Evolutionary conservation across 1,140 invertebrate species (phyloP).

Genomic region (Heliconius himera): DNA sequence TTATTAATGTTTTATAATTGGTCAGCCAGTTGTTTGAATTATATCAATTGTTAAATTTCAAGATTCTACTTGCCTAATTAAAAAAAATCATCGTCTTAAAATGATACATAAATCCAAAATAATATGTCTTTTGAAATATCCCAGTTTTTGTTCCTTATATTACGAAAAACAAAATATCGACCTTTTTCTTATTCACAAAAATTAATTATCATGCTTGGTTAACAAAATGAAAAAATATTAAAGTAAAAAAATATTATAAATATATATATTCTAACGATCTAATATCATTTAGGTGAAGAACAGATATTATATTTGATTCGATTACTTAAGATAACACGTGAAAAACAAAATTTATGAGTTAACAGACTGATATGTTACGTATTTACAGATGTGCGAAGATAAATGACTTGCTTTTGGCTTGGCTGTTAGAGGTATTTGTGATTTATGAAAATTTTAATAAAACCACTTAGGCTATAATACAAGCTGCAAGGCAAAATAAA

Average conservation of each 20-base stretch:
- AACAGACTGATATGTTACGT: background rate
- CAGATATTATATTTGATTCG: background rate
- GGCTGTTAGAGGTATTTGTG: background rate
- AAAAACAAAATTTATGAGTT: background rate
- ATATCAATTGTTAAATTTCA: too few relatives aligned
- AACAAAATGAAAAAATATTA: background rate
- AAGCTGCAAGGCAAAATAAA: background rate
- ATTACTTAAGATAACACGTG: background rate
- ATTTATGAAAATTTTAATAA: background rate
- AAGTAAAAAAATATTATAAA: background rate
- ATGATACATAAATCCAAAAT: too few relatives aligned
- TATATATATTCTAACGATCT: too few relatives aligned
- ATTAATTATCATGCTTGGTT: too few relatives aligned
- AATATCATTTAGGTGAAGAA: background rate
- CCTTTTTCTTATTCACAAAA: too few relatives aligned
- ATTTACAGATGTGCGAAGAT: background rate
- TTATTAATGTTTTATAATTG: too few relatives aligned
- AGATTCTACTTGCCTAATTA: too few relatives aligned
- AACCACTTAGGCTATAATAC: background rate
- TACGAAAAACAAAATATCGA: too few relatives aligned
- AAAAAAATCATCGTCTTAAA: too few relatives aligned
- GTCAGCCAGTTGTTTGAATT: too few relatives aligned
- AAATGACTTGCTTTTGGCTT: background rate
- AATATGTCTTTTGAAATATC: too few relatives aligned
- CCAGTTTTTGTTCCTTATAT: too few relatives aligned